A percentile compares a stretch with the other conserved stretches of the same genome.
These are phyloP conservation scores for Porphyrio hochstetteri DNA, from an alignment of 2,113 vertebrate genomes.

Conservation along the genomic window DNA sequence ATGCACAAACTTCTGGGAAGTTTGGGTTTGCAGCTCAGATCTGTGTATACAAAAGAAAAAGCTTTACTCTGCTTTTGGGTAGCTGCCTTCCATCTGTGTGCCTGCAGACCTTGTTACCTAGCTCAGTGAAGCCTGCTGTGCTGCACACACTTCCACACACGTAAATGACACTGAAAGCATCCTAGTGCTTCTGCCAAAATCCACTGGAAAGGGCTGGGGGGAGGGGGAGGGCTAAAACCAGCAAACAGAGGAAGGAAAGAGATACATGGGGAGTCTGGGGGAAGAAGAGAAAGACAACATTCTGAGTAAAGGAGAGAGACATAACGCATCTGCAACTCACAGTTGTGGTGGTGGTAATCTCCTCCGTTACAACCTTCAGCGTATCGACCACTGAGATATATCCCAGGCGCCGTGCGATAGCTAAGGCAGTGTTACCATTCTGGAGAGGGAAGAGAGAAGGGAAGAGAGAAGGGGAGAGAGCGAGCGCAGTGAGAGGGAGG, in stretches of 20 bases:
- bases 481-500: constrained; percentile 51
- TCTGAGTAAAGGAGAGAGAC: neutral
- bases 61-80: neutral
- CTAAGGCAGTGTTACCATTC: constrained; percentile 98
- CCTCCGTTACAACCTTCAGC: constrained; percentile 95
- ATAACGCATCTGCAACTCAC: constrained; percentile 73
- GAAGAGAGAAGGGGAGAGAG: constrained; percentile 11
- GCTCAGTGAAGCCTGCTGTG: neutral
- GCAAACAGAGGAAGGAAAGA: neutral
- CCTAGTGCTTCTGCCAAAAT: neutral
- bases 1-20: neutral
- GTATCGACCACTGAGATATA: constrained; percentile 99
- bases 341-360: constrained; percentile 93
- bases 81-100: neutral
- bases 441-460: constrained; percentile 65
- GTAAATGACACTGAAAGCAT: neutral
- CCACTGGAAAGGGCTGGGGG: neutral
- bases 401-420: constrained; percentile 93
- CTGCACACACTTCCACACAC: neutral
- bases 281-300: neutral
- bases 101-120: neutral
- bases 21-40: neutral
- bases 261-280: neutral
- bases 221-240: neutral
- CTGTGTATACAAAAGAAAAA: neutral